Evolutionary conservation across 92 coral and sea anemone genomes (phyloP).

Genomic region (Heliopora coerulea): DNA sequence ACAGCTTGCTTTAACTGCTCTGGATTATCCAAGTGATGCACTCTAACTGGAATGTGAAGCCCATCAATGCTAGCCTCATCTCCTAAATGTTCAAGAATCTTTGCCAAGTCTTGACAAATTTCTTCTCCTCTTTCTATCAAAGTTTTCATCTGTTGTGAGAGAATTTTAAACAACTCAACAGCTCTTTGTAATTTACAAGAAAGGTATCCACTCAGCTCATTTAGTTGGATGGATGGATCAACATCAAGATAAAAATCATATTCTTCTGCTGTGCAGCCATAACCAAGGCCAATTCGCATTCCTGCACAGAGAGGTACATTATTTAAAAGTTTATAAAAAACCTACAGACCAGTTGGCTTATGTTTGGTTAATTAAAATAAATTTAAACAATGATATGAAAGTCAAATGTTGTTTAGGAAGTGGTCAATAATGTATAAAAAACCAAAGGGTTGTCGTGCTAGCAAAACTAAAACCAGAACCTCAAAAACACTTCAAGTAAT

Average conservation of each 20-base stretch:
- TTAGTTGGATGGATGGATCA: conserved; percentile 76
- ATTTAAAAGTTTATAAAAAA: too few species aligned
- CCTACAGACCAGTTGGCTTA: too few species aligned
- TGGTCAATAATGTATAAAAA: too few species aligned
- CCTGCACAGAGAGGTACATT: conserved; percentile 61
- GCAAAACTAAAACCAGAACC: too few species aligned
- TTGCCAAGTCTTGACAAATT: conserved; percentile 71
- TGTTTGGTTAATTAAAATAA: too few species aligned
- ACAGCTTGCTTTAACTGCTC: conserved; percentile 92
- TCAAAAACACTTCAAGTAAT: too few species aligned
- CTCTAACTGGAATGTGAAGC: conserved; percentile 63
- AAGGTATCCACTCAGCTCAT: conserved; percentile 66
- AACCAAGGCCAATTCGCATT: conserved; percentile 90
- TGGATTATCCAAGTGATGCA: conserved; percentile 75
- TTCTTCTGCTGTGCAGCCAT: conserved; percentile 70
- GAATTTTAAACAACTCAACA: conserved; percentile 62
- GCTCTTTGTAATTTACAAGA: conserved; percentile 67
- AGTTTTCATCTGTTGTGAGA: conserved; percentile 72
- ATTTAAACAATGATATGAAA: too few species aligned
- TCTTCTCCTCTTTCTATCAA: conserved; percentile 64
- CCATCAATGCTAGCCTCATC: conserved; percentile 55
- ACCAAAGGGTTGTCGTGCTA: too few species aligned
- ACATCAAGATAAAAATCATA: conserved; percentile 88
- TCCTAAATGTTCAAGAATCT: conserved; percentile 62
- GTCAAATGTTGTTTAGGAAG: too few species aligned